phyloP scores from a whole-genome alignment of 2,888 invertebrate genomes.

The Lumbricus terrestris region DNA sequence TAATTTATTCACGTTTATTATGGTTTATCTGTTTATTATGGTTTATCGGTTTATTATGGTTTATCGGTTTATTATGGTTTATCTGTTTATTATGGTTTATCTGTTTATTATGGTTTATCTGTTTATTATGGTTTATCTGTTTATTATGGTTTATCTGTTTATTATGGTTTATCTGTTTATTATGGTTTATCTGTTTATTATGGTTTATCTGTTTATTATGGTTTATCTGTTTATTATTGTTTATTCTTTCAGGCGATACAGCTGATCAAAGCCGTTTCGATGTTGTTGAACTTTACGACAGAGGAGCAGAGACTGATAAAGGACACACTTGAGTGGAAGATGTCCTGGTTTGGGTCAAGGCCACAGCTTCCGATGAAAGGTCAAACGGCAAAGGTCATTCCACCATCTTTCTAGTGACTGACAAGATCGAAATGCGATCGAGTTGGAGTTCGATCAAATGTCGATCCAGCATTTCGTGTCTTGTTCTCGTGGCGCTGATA shows the following conservation, averaged over 20 bases:
- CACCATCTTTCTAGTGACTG: conserved; percentile 46
- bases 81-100: too few species aligned
- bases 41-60: background rate
- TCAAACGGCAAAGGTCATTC: conserved; percentile 52
- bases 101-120: background rate
- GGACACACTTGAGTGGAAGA: conserved; percentile 75
- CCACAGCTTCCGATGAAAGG: conserved; percentile 56
- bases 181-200: background rate
- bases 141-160: too few species aligned
- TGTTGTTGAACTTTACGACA: conserved; percentile 76
- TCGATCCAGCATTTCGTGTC: background rate
- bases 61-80: conserved; percentile 14
- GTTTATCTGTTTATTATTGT: background rate
- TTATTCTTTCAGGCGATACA: conserved; percentile 75
- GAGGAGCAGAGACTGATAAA: conserved; percentile 84
- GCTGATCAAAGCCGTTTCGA: conserved; percentile 82
- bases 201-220: background rate
- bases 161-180: too few species aligned
- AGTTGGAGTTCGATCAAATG: background rate
- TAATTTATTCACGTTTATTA: too few species aligned
- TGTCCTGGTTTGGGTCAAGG: conserved; percentile 71
- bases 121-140: too few species aligned
- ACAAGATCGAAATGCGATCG: background rate
- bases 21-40: background rate
- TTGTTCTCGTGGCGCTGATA: background rate